Percentiles rank a stretch among this genome's conserved stretches.
phyloP scores from a whole-genome alignment of 2,113 vertebrate genomes.

The Poeciliopsis retropinna region DNA sequence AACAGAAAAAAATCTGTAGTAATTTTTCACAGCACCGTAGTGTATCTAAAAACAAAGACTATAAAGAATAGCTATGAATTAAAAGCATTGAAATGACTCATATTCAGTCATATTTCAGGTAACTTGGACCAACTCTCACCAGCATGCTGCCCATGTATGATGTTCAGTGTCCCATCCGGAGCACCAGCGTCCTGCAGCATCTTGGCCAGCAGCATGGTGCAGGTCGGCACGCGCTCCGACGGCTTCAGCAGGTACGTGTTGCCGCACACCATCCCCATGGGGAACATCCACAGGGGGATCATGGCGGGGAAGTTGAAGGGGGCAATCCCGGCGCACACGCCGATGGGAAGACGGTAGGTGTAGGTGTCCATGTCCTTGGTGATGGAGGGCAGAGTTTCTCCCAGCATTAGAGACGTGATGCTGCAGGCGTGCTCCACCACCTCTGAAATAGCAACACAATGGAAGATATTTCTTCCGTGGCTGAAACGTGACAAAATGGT shows the following conservation, averaged over 20 bases:
- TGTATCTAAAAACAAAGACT: background rate
- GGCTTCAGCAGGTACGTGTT: slow-evolving; percentile 97
- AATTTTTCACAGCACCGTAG: background rate
- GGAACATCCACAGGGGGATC: slow-evolving; percentile 99
- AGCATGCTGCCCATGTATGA: slow-evolving; percentile 93
- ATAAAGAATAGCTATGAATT: background rate
- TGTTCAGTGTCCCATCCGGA: slow-evolving; percentile 91
- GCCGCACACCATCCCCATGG: slow-evolving; percentile 95
- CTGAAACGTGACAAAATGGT: background rate
- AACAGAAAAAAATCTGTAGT: no score
- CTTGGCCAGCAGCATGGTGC: slow-evolving; percentile 92
- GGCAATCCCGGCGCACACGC: slow-evolving; percentile 93
- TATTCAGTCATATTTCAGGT: background rate
- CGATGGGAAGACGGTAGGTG: slow-evolving; percentile 92
- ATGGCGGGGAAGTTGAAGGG: slow-evolving; percentile 98
- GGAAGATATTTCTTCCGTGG: background rate
- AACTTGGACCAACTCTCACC: slow-evolving; percentile 73
- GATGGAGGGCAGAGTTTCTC: slow-evolving; percentile 95
- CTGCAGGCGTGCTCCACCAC: slow-evolving; percentile 97
- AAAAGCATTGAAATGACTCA: background rate
- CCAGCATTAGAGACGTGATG: slow-evolving; percentile 94
- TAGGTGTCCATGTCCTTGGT: slow-evolving; percentile 98
- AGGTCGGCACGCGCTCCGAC: slow-evolving; percentile 93
- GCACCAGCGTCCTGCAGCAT: slow-evolving; percentile 93
- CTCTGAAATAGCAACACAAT: slow-evolving; percentile 78